Evolutionary conservation across 2,797 vertebrate species (phyloP), one percentile per base, ranked within the genome.

Genomic region (Pseudopleuronectes americanus): DNA sequence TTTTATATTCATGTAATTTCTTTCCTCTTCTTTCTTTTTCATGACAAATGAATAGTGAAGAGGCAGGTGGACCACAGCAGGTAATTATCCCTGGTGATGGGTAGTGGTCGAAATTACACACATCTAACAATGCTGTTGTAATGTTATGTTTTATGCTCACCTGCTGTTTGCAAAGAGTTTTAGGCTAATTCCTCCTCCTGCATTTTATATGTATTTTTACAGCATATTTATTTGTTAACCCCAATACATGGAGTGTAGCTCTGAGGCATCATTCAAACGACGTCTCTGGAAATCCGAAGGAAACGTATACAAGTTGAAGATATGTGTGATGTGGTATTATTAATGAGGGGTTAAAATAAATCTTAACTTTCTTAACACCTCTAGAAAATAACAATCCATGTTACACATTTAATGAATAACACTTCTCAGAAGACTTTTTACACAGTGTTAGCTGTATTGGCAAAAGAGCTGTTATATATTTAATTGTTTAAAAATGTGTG

Each of bases 331-430:
- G 89, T 94, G 91, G 91, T 91, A 89, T 90, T 95, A 92, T 94
- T 92, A 92, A 88, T 2, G 1, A 89, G 74, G 85, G 82, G 36
- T 38, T 38, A 90, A 80, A 26, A 90, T 4, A 63, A 64, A 61
- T 55, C 2, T 5, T n/a, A 68, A 69, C 17, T 48, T 93, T 94
- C 89, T 93, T 93, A 89, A 81, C 85, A 76, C 68, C 81, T 83
- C 84, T 55, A 87, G 67, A 77, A 82, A 74, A 87, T 58, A 69
- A 92, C 91, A 67, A 83, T 93, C 86, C 91, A 91, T 13, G 91
- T 90, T 94, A 90, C 95, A 96, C 94, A 77, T 96, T 94, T 96
- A 96, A 97, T 96, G 93, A 96, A 94, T 90, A 86, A 91, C 79
- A 91, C 77, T 85, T 93, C 88, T 89, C 80, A 24, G 74, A 92